Base-by-base conservation (phyloP, 92 coral and sea anemone genomes). In the Umimayanthus kanabou region DNA sequence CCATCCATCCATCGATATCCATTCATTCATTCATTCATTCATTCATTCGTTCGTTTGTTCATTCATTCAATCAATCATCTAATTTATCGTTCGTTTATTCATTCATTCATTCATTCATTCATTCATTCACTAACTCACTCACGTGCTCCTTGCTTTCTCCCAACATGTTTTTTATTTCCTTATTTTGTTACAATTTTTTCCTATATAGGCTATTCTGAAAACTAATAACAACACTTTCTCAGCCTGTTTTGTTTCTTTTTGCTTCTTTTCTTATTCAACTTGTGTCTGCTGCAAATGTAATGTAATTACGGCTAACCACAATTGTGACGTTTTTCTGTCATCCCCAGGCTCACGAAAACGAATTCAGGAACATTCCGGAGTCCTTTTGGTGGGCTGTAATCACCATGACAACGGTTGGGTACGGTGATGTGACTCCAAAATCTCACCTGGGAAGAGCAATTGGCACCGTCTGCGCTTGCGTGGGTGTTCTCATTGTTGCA, bases 331-430 rank as follows among this genome's bases (percentile, higher is more conserved):
- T 75, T 92, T 88, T 47, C 92, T 86, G 92, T 77, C 15, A 71
- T 89, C 82, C 74, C 79, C 77, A 82, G 94, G 89, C 3, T 78
- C 85, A 28, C 0, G 20, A 29, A 8, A 47, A 16, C 5, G 86
- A 92, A 77, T 97, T 97, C 82, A 30, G 58, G 10, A 97, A 95
- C 81, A 97, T 97, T 65, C 99, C 99, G 58, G 97, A 92, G 73
- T 85, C 98, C 64, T 97, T 97, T 80, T 97, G 99, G 99, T 97
- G 99, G 99, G 99, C 99, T 40, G 96, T 97, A 0, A 97, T 97
- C 84, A 97, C 99, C 92, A 97, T 97, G 99, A 97, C 99, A 89
- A 97, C 99, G 25, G 99, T 97, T 30, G 99, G 99, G 6, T 97
- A 97, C 78, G 99, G 99, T 29, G 99, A 97, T 79, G 96, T 95